These are phyloP conservation scores for Hylyphantes graminicola DNA, from an alignment of 1,140 invertebrate species.

Conservation along the genomic window DNA sequence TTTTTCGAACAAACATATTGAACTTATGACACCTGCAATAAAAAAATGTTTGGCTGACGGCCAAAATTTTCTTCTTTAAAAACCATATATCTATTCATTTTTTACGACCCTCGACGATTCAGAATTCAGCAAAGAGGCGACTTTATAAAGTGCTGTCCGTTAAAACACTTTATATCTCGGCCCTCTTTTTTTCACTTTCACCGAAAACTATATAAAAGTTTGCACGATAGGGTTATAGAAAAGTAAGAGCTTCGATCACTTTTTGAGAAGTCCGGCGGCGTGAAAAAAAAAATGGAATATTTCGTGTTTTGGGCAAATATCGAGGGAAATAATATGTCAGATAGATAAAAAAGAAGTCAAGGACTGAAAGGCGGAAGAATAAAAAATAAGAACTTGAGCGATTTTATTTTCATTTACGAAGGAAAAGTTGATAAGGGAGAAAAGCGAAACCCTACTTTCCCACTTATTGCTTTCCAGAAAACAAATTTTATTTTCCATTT, in stretches of 20 bases:
- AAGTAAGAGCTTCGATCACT: constrained; percentile 11
- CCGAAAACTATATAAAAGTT: constrained; percentile 26
- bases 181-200: constrained; percentile 1
- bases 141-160: constrained; percentile 45
- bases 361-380: background rate
- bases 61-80: constrained; percentile 44
- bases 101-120: constrained; percentile 41
- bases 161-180: constrained; percentile 46
- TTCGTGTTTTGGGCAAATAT: constrained; percentile 18
- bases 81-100: constrained; percentile 47
- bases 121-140: constrained; percentile 26
- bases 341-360: background rate
- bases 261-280: constrained; percentile 19
- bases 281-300: constrained; percentile 13
- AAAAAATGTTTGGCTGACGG: constrained; percentile 13
- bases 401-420: background rate
- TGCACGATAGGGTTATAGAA: constrained; percentile 29
- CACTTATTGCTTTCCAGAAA: constrained; percentile 2
- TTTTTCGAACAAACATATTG: too few species aligned
- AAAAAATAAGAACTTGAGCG: background rate
- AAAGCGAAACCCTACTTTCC: background rate
- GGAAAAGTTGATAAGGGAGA: background rate
- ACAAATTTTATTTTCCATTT: background rate
- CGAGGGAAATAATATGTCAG: constrained; percentile 13
- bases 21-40: background rate